phyloP scores from a whole-genome alignment of 2,797 vertebrate genomes.

The Eptatretus atami region DNA sequence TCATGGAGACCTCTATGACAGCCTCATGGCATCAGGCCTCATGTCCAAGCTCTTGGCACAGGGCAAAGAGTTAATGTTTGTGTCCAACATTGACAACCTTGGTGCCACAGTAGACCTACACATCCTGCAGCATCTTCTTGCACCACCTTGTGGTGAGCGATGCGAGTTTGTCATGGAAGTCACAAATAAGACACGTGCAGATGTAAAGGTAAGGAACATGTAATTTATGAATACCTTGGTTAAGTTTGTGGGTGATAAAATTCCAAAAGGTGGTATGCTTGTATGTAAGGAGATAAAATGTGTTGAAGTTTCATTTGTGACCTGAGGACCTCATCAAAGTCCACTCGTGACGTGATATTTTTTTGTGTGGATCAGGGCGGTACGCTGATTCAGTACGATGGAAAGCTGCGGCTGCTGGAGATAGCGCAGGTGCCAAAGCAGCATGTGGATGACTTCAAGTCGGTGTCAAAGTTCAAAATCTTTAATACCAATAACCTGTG shows the following conservation, averaged over 20 bases:
- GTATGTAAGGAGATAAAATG: no score
- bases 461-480: slow-evolving; percentile 7
- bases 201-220: slow-evolving; percentile 5
- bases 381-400: slow-evolving; percentile 5
- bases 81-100: slow-evolving; percentile 8
- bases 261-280: no score
- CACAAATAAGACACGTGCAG: slow-evolving; percentile 7
- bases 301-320: no score
- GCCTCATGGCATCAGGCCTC: slow-evolving; percentile 3
- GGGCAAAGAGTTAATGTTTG: slow-evolving; percentile 5
- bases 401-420: slow-evolving; percentile 6
- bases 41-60: slow-evolving; percentile 2
- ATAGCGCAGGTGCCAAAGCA: slow-evolving; percentile 6
- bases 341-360: no score
- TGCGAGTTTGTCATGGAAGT: slow-evolving; percentile 8
- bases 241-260: no score
- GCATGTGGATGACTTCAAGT: slow-evolving; percentile 6
- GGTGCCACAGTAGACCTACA: slow-evolving; percentile 6
- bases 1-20: slow-evolving; percentile 6
- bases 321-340: no score
- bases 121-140: slow-evolving; percentile 5
- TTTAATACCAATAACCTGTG: slow-evolving; percentile 7
- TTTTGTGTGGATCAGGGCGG: slow-evolving; percentile 3
- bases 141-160: not conserved
- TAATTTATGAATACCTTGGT: not conserved